These are phyloP conservation scores for Amphiprion percula DNA, from an alignment of 2,113 vertebrate species.

Conservation along the genomic window DNA sequence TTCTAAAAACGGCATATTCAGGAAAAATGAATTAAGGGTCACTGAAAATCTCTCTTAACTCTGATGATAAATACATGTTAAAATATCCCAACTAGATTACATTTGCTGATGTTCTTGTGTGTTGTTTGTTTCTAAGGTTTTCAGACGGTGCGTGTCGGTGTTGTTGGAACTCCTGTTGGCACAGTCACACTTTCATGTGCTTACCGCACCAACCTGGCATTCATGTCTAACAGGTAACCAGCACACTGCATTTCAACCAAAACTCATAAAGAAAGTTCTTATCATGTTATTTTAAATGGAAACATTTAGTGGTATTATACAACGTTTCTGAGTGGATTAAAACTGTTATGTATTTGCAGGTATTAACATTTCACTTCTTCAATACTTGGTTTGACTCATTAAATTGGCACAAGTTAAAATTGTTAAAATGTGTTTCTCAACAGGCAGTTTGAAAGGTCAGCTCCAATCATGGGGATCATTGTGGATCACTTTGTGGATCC, in stretches of 20 bases:
- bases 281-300: too few relatives aligned
- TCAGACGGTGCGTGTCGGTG: slow-evolving; percentile 96
- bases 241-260: not conserved
- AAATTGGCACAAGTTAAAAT: too few relatives aligned
- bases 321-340: too few relatives aligned
- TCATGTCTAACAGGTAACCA: slow-evolving; percentile 95
- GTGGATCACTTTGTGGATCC: slow-evolving; percentile 99
- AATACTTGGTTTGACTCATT: not conserved
- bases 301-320: too few relatives aligned
- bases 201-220: slow-evolving; percentile 97
- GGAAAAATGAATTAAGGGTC: too few relatives aligned
- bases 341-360: not conserved
- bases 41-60: too few relatives aligned
- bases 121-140: slow-evolving; percentile 85
- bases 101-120: not conserved
- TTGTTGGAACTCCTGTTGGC: slow-evolving; percentile 95
- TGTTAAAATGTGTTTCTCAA: slow-evolving; percentile 45
- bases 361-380: not conserved
- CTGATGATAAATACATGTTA: too few relatives aligned
- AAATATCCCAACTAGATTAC: not conserved
- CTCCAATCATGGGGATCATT: slow-evolving; percentile 99
- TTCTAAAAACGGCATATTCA: too few relatives aligned
- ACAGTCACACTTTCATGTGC: slow-evolving; percentile 97
- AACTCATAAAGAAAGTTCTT: too few relatives aligned
- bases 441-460: slow-evolving; percentile 97